phyloP scores from a whole-genome alignment of 2,113 vertebrate genomes.

The Pterophyllum scalare region DNA sequence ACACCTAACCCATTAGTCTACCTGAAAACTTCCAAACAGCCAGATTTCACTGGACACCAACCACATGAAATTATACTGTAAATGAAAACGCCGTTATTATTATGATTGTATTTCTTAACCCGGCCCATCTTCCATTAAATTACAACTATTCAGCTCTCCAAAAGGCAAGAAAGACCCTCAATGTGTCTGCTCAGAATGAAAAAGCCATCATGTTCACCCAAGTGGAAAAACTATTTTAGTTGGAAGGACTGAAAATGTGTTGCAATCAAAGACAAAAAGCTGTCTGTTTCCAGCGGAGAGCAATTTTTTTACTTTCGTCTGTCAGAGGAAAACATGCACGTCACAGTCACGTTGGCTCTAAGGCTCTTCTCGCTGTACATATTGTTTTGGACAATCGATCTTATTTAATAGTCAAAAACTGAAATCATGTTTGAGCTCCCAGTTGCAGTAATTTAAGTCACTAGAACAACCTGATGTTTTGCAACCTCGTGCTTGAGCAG shows the following conservation, averaged over 20 bases:
- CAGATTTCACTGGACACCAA: background rate
- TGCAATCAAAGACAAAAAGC: slow-evolving; percentile 5
- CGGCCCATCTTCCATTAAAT: background rate
- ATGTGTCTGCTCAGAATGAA: background rate
- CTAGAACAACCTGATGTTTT: slow-evolving; percentile 38
- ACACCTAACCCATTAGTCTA: background rate
- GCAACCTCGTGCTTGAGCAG: slow-evolving; percentile 15
- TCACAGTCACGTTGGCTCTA: background rate
- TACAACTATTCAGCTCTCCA: background rate
- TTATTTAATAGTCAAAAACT: slow-evolving; percentile 22
- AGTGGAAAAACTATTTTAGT: slow-evolving; percentile 10
- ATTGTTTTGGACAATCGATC: slow-evolving; percentile 10
- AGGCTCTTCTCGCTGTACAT: background rate
- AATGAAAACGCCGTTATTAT: background rate
- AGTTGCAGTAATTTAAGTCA: slow-evolving; percentile 37
- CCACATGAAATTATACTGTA: background rate
- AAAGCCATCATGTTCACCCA: background rate
- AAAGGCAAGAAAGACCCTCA: background rate
- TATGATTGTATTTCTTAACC: background rate
- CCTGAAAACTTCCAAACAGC: background rate
- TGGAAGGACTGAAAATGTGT: background rate
- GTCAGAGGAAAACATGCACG: slow-evolving; percentile 8
- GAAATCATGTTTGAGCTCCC: slow-evolving; percentile 16
- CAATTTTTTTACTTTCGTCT: background rate
- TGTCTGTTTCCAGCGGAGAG: background rate